Base-by-base conservation (phyloP, 2,113 vertebrate genomes). In the Cnemophilus loriae region DNA sequence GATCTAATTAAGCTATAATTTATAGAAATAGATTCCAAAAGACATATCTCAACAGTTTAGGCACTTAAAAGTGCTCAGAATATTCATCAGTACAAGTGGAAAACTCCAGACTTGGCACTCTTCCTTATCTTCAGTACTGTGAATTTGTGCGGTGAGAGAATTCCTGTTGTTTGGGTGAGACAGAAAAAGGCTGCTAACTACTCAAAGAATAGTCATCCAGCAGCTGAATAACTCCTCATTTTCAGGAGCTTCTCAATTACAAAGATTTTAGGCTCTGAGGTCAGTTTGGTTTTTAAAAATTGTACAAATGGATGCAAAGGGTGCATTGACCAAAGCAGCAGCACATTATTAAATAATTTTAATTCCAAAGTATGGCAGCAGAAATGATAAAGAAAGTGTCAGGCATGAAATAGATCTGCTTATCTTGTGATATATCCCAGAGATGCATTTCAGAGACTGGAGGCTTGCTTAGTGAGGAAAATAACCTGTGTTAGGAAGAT, bases 1-100 rank as follows among this genome's bases (percentile, higher is more conserved):
- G 71, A 97, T 96, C 93, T 97, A 97, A 97, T 97, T 96, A 97
- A 95, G 60, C 56, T 80, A 70, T 84, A 33, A 74, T 89, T 95
- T 53, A 52, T 64, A 94, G 83, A 91, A 97, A 86, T 23, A 95
- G 65, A 65, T 69, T 80, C 37, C 9, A 87, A 82, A 91, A 64
- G 61, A 93, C 96, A 84, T 92, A 76, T 97, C 91, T 97, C 94
- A 95, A 94, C 91, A 96, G 89, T 96, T 91, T 96, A 97, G 96
- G 81, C 67, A 78, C 87, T 95, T 97, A 73, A 84, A 95, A 97
- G 90, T 68, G 44, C 56, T 95, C 28, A 27, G 76, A 92, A 82
- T 95, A 73, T 74, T 42, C 70, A 90, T 85, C 67, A 90, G 59
- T 61, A 35, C 63, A 47, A 94, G 80, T 60, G 18, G 42, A 46